Percentiles rank a stretch among this genome's conserved stretches.
phyloP scores from a whole-genome alignment of 1,140 invertebrate genomes.

The Aphaenogaster floridana region DNA sequence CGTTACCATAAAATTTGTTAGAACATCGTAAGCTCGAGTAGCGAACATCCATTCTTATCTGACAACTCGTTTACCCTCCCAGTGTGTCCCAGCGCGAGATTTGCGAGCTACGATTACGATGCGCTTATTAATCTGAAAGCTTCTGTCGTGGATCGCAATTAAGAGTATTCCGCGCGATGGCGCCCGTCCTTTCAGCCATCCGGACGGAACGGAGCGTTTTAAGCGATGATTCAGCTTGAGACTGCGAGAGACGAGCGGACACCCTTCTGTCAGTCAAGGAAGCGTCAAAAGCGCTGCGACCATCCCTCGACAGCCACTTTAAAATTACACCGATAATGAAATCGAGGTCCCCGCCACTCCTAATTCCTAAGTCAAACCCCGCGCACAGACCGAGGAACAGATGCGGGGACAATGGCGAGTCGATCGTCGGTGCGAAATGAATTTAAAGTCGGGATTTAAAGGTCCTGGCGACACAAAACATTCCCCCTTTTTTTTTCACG shows the following conservation, averaged over 20 bases:
- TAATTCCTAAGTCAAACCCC: constrained; percentile 81
- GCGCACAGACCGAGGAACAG: constrained; percentile 81
- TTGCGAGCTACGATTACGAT: background rate
- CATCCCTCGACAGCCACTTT: constrained; percentile 84
- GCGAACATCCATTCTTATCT: background rate
- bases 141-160: constrained; percentile 45
- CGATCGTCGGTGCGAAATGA: constrained; percentile 83
- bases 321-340: constrained; percentile 86
- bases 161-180: constrained; percentile 58
- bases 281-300: constrained; percentile 79
- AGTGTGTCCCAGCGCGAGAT: background rate
- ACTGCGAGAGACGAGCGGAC: constrained; percentile 54
- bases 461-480: constrained; percentile 73
- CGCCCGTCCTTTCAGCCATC: constrained; percentile 37
- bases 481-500: constrained; percentile 55
- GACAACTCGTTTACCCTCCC: background rate
- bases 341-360: constrained; percentile 79
- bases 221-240: constrained; percentile 79
- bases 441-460: constrained; percentile 84
- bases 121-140: constrained; percentile 68
- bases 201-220: constrained; percentile 69
- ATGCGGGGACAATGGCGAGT: constrained; percentile 83
- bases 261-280: constrained; percentile 77
- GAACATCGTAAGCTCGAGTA: background rate
- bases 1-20: too few species aligned